Evolutionary conservation across 2,888 invertebrate genomes (phyloP), one percentile per base, ranked within the genome.

Genomic region (Thera britannica): DNA sequence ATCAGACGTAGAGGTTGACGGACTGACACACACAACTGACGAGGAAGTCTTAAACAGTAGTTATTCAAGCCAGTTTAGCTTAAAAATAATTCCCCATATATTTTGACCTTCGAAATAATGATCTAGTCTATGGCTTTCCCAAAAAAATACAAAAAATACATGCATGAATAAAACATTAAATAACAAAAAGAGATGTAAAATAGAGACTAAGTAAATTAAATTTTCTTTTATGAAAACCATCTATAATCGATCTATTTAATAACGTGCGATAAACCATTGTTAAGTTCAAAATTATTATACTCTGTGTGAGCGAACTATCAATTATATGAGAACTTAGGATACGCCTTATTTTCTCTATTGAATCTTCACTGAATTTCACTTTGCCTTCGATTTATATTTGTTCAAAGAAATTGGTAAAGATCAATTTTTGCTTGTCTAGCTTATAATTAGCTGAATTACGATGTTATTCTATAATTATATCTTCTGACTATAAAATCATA

Each of bases 1-100:
- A 58, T 55, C 65, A 68, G 49, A 65, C 62, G 68, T 65, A 68
- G 49, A 65, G 65, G 68, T 65, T 64, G 65, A 68, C 49, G 65
- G 52, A 68, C 68, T 61, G 61, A 54, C 56, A 67, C 23, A 58
- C 46, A 55, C 48, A 58, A 60, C 36, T 55, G 44, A 36, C 35
- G 12, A 52, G 34, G n/a, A 52, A 34, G 8, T 2, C 4, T 52
- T 52, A 34, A 34, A 5, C 2, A 51, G 23, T 23, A 23, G 23
- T 34, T 46, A 46, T 46, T 9, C 2, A 46, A 46, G 7, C 44
- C 44, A 46, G 9, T 46, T 8, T 46, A 46, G 48, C 11, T 48
- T 48, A 11, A n/a, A 48, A 9, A n/a, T 48, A 7, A 7, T n/a
- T 23, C 0, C 1, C 23, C 23, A 23, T 23, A 23, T 23, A 23